Conservation (phyloP, 2,113 vertebrate genomes). For the Hippocampus guttulatus region DNA sequence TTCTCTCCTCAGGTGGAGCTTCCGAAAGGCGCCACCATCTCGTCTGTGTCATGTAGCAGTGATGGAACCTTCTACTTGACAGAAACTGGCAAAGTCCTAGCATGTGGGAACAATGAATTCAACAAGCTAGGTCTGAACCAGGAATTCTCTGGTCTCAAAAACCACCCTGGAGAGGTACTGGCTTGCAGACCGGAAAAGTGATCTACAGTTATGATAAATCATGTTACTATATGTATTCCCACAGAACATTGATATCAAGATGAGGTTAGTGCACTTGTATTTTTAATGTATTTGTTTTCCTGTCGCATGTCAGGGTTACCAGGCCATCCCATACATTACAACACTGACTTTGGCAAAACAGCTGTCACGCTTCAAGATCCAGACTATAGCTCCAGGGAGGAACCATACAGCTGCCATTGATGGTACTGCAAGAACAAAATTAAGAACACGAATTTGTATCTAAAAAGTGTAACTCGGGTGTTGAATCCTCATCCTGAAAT, state of each 20-base stretch:
- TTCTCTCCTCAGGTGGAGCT: slow-evolving; percentile 79
- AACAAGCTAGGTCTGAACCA: slow-evolving; percentile 96
- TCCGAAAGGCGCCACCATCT: slow-evolving; percentile 83
- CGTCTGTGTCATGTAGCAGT: slow-evolving; percentile 86
- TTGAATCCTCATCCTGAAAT: not conserved
- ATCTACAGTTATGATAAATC: not conserved
- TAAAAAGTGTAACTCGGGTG: not conserved
- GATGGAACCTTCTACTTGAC: slow-evolving; percentile 95
- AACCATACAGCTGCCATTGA: slow-evolving; percentile 94
- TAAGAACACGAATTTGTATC: not conserved
- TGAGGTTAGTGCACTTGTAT: no score
- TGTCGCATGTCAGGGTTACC: slow-evolving; percentile 73
- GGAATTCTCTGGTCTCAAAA: slow-evolving; percentile 90
- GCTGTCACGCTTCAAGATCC: slow-evolving; percentile 89
- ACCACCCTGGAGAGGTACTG: slow-evolving; percentile 75
- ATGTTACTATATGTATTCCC: no score
- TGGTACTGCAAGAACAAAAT: slow-evolving; percentile 63
- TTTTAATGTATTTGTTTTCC: not conserved
- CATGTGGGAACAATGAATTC: slow-evolving; percentile 94
- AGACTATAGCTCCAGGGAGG: slow-evolving; percentile 85
- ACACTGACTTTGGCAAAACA: slow-evolving; percentile 91
- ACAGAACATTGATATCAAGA: not conserved
- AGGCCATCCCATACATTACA: slow-evolving; percentile 86
- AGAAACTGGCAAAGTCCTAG: slow-evolving; percentile 89
- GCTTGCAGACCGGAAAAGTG: not conserved